These are phyloP conservation scores for Nebria salina DNA, from an alignment of 2,888 invertebrate species.

Conservation along the genomic window DNA sequence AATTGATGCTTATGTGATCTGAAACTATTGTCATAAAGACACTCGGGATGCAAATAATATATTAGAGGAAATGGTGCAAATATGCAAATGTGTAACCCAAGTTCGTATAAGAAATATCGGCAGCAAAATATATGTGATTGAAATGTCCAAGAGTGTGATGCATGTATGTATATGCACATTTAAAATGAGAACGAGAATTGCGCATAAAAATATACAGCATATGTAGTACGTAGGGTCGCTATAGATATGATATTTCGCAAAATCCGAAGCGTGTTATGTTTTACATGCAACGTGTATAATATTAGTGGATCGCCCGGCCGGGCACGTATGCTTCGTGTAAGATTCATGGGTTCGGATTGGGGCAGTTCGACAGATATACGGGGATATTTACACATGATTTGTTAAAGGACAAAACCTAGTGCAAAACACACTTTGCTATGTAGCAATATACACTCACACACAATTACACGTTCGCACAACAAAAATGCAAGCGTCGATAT, in stretches of 20 bases:
- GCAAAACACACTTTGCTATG: conserved; percentile 28
- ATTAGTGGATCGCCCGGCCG: conserved; percentile 13
- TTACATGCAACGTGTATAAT: conserved; percentile 18
- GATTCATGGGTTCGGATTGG: conserved; percentile 32
- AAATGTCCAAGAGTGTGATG: background rate
- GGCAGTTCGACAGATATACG: conserved; percentile 45
- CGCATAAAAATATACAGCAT: background rate
- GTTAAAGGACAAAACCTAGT: conserved; percentile 33
- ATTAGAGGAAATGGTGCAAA: background rate
- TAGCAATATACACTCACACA: background rate
- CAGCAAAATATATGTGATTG: conserved; percentile 2
- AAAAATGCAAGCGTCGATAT: conserved; percentile 44
- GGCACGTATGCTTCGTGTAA: conserved; percentile 34
- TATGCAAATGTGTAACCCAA: background rate
- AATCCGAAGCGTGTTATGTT: conserved; percentile 12
- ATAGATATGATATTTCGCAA: conserved; percentile 3
- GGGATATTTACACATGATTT: conserved; percentile 44
- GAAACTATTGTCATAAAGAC: too few species aligned
- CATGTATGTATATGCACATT: background rate
- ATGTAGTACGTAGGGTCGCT: background rate
- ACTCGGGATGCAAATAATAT: background rate
- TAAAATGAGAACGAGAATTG: background rate
- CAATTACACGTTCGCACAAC: background rate
- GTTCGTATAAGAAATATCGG: background rate
- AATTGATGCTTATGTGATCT: too few species aligned